Percentiles rank a stretch among this genome's conserved stretches.
phyloP scores from a whole-genome alignment of 2,888 invertebrate species.

The Liodrosophila aerea region DNA sequence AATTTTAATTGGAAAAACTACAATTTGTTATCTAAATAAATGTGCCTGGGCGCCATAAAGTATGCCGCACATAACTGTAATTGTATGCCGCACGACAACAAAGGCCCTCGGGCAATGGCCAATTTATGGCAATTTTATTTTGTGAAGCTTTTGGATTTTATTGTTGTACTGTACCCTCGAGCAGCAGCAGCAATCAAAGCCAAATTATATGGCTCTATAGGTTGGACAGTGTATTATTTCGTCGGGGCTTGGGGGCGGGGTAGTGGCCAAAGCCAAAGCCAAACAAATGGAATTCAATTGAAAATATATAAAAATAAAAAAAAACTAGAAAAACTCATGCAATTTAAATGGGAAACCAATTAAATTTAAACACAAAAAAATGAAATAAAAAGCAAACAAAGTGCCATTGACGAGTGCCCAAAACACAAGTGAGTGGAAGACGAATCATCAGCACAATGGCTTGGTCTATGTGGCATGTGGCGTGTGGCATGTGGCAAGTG shows the following conservation, averaged over 20 bases:
- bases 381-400: constrained; percentile 37
- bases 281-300: constrained; percentile 34
- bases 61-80: constrained; percentile 48
- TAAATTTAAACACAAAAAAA: constrained; percentile 67
- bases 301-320: constrained; percentile 14
- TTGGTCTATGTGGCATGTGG: too few relatives aligned
- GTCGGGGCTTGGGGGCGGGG: constrained; percentile 5
- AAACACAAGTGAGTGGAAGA: constrained; percentile 17
- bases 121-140: constrained; percentile 67
- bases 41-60: constrained; percentile 49
- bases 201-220: constrained; percentile 52
- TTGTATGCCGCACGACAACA: constrained; percentile 49
- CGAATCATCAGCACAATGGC: neutral
- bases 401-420: constrained; percentile 32
- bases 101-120: constrained; percentile 46
- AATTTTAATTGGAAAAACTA: constrained; percentile 70
- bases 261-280: constrained; percentile 22
- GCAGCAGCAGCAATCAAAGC: constrained; percentile 50
- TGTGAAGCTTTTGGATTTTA: constrained; percentile 46
- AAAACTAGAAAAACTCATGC: constrained; percentile 45
- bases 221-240: neutral
- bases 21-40: constrained; percentile 72
- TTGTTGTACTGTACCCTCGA: constrained; percentile 35
- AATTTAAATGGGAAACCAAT: constrained; percentile 77
- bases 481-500: neutral